phyloP scores from a whole-genome alignment of 2,797 vertebrate species.

The Aulostomus chinensis region DNA sequence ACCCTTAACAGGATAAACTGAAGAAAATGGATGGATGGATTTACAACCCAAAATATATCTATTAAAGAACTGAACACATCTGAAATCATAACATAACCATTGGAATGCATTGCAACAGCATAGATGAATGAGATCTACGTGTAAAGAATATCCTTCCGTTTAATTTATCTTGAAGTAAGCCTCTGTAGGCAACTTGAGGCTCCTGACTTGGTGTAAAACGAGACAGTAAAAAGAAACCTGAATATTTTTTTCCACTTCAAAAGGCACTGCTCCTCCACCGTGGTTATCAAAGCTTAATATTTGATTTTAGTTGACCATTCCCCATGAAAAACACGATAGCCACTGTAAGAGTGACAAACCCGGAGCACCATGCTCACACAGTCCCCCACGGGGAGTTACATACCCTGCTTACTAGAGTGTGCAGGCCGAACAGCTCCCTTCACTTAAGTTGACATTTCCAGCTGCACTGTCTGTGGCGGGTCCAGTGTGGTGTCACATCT shows the following conservation, averaged over 20 bases:
- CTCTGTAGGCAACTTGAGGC: constrained; percentile 35
- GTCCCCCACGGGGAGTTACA: constrained; percentile 58
- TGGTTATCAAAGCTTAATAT: constrained; percentile 69
- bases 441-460: constrained; percentile 83
- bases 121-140: constrained; percentile 37
- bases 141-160: no score
- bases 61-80: no score
- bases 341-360: constrained; percentile 59
- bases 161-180: constrained; percentile 50
- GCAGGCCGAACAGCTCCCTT: constrained; percentile 72
- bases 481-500: constrained; percentile 73
- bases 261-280: constrained; percentile 51
- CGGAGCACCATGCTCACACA: constrained; percentile 25
- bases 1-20: no score
- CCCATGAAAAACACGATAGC: constrained; percentile 67
- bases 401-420: constrained; percentile 77
- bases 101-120: neutral
- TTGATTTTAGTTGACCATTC: constrained; percentile 68
- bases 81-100: no score
- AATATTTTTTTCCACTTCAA: constrained; percentile 62
- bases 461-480: constrained; percentile 70
- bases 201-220: constrained; percentile 39
- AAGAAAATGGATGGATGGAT: no score
- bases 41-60: no score
- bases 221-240: constrained; percentile 44